These are phyloP conservation scores for Porites australiensis DNA, from an alignment of 64 coral and sea anemone genomes.

Conservation along the genomic window DNA sequence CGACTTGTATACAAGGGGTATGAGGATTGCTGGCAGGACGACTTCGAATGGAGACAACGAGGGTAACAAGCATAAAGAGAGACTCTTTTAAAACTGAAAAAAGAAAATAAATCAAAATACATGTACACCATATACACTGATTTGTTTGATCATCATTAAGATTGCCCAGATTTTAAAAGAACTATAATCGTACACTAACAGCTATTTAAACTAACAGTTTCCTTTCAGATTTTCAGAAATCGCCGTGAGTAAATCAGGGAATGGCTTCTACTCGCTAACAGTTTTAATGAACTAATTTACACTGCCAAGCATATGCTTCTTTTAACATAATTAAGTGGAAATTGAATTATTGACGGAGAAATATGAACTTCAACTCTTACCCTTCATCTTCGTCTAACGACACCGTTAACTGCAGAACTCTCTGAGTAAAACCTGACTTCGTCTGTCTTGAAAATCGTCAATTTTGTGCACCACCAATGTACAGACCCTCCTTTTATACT, in stretches of 20 bases:
- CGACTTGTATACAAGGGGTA: background rate
- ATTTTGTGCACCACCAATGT: background rate
- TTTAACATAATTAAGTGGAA: too few relatives aligned
- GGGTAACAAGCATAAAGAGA: background rate
- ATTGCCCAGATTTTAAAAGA: too few relatives aligned
- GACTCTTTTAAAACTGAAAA: background rate
- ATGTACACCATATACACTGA: too few relatives aligned
- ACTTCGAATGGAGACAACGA: background rate
- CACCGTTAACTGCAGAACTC: background rate
- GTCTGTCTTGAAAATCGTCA: background rate
- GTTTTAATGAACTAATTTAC: too few relatives aligned
- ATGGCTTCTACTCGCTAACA: too few relatives aligned
- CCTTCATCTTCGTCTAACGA: background rate
- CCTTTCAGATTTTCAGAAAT: too few relatives aligned
- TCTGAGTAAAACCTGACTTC: background rate
- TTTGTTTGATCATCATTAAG: too few relatives aligned
- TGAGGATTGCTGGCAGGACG: background rate
- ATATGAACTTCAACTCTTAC: background rate
- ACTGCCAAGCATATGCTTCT: too few relatives aligned
- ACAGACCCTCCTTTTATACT: background rate
- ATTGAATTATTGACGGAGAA: background rate
- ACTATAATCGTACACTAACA: too few relatives aligned
- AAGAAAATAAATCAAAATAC: background rate
- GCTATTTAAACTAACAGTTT: too few relatives aligned
- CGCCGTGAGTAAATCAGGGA: too few relatives aligned